Conservation (phyloP, 2,888 invertebrate genomes). For the Lochmaea crataegi region DNA sequence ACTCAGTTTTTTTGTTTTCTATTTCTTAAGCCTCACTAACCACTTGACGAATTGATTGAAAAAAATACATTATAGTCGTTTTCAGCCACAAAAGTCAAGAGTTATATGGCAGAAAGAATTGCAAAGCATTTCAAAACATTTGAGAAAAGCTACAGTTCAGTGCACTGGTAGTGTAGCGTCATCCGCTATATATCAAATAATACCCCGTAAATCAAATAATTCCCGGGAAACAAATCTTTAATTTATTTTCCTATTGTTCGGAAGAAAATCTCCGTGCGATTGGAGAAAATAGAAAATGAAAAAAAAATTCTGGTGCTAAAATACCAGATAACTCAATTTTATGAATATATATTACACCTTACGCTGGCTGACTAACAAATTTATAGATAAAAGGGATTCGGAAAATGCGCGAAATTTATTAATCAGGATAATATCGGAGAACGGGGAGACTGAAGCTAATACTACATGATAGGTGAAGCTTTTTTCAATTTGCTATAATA, state of each 20-base stretch:
- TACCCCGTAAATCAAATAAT: slow-evolving; percentile 18
- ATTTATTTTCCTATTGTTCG: slow-evolving; percentile 31
- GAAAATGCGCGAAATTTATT: slow-evolving; percentile 33
- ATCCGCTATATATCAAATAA: slow-evolving; percentile 15
- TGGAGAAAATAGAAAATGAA: slow-evolving; percentile 22
- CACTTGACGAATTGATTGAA: background rate
- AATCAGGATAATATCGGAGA: slow-evolving; percentile 28
- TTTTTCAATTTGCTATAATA: background rate
- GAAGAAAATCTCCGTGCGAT: slow-evolving; percentile 23
- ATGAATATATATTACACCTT: slow-evolving; percentile 38
- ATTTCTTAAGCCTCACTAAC: background rate
- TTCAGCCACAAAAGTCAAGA: background rate
- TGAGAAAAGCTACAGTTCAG: background rate
- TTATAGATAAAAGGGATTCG: slow-evolving; percentile 34
- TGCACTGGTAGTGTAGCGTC: background rate
- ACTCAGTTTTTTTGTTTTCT: no score
- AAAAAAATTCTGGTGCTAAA: slow-evolving; percentile 29
- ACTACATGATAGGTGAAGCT: background rate
- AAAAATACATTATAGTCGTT: slow-evolving; percentile 2
- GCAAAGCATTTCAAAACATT: slow-evolving; percentile 1
- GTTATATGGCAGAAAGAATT: slow-evolving; percentile 6
- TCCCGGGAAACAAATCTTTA: slow-evolving; percentile 28
- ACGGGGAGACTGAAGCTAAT: background rate
- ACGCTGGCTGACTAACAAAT: slow-evolving; percentile 36
- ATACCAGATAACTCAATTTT: slow-evolving; percentile 35